Evolutionary conservation across 2,888 invertebrate genomes (phyloP).

Genomic region (Corythucha ciliata): DNA sequence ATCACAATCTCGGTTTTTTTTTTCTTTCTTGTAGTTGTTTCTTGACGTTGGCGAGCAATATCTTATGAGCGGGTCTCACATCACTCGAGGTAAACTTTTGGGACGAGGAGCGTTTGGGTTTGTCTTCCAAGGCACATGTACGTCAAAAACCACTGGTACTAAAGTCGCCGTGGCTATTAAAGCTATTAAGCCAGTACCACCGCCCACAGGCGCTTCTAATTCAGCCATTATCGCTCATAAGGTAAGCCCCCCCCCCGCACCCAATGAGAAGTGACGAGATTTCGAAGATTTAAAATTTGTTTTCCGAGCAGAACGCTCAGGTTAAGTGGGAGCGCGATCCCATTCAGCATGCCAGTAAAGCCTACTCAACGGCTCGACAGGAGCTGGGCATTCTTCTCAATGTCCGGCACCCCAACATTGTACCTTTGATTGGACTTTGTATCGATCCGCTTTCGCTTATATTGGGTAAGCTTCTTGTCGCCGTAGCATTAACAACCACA

Average conservation of each 20-base stretch:
- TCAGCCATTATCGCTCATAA: constrained; percentile 55
- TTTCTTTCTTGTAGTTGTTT: constrained; percentile 51
- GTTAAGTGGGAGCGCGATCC: constrained; percentile 93
- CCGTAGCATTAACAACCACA: not conserved
- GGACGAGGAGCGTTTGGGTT: constrained; percentile 98
- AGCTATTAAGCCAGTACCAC: constrained; percentile 89
- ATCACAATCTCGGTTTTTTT: too few relatives aligned
- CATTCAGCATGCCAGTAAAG: constrained; percentile 83
- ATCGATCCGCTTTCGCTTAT: constrained; percentile 55
- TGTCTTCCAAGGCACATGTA: constrained; percentile 75
- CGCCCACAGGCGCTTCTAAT: constrained; percentile 58
- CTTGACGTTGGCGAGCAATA: constrained; percentile 75
- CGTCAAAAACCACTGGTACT: constrained; percentile 46
- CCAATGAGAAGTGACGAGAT: not conserved
- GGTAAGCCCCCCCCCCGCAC: constrained; percentile 39
- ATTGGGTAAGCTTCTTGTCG: constrained; percentile 19
- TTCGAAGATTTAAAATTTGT: not conserved
- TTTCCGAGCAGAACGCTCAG: constrained; percentile 60
- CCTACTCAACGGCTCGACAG: constrained; percentile 91
- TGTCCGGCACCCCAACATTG: constrained; percentile 82
- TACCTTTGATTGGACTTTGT: constrained; percentile 83
- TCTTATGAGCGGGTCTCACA: constrained; percentile 70
- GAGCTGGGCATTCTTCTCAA: constrained; percentile 81
- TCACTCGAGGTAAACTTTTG: constrained; percentile 63
- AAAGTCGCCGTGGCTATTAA: constrained; percentile 80